Percentiles rank a stretch among this genome's conserved stretches.
These are phyloP conservation scores for Anguilla marmorata DNA, from an alignment of 2,797 vertebrate species.

Conservation along the genomic window DNA sequence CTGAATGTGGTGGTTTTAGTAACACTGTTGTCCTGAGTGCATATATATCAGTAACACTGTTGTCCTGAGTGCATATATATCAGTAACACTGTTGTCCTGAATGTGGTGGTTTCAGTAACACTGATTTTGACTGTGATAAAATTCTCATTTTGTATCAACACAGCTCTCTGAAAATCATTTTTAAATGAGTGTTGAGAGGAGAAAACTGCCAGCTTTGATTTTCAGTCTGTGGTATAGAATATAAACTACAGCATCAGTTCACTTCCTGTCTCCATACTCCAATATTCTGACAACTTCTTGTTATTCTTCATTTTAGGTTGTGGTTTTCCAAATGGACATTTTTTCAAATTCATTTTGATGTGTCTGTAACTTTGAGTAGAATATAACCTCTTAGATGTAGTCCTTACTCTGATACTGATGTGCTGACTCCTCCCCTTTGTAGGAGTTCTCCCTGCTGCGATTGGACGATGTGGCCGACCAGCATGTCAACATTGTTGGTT, in stretches of 20 bases:
- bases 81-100: no score
- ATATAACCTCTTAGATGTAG: background rate
- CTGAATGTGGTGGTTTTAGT: background rate
- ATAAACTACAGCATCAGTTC: background rate
- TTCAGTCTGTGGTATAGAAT: background rate
- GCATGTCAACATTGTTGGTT: constrained; percentile 91
- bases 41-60: no score
- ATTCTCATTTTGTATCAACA: background rate
- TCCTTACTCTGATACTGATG: background rate
- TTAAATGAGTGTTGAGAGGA: background rate
- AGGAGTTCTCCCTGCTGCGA: constrained; percentile 93
- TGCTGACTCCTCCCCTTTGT: constrained; percentile 5
- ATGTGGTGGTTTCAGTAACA: background rate
- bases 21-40: background rate
- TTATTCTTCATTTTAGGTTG: background rate
- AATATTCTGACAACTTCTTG: background rate
- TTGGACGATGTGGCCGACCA: constrained; percentile 86
- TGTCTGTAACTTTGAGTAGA: background rate
- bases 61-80: no score
- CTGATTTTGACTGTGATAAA: background rate
- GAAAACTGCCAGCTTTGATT: background rate
- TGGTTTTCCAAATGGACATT: background rate
- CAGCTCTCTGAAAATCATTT: background rate
- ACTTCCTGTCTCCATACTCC: background rate
- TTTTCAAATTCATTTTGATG: background rate